These are phyloP conservation scores for Anguilla anguilla DNA, from an alignment of 2,797 vertebrate species.

Conservation along the genomic window DNA sequence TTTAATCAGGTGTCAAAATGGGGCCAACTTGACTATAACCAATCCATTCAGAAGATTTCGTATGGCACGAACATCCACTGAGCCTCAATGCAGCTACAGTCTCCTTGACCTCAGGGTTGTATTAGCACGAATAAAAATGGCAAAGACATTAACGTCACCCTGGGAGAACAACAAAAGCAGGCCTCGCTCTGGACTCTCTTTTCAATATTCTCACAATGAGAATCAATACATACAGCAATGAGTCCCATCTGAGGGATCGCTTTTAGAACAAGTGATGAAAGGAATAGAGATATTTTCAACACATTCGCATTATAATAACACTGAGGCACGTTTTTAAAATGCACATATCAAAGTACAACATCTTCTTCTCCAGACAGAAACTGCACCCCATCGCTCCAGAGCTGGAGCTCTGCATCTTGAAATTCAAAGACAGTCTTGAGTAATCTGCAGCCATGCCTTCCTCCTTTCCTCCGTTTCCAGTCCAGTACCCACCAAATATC, in stretches of 20 bases:
- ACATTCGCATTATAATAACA: neutral
- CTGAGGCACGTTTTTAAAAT: neutral
- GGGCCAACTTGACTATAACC: neutral
- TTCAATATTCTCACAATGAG: too few relatives aligned
- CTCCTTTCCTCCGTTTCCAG: neutral
- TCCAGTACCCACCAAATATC: neutral
- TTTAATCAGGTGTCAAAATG: neutral
- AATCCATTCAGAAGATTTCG: neutral
- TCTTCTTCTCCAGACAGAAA: neutral
- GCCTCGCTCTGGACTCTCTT: neutral
- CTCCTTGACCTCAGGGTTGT: neutral
- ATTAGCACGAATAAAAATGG: neutral
- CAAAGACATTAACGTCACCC: neutral
- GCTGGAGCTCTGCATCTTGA: neutral
- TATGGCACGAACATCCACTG: neutral
- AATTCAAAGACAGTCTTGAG: slow-evolving; percentile 6
- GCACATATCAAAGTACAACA: neutral
- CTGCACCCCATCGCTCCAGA: neutral
- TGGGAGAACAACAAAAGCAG: neutral
- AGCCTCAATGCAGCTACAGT: neutral
- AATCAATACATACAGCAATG: neutral
- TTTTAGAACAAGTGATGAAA: neutral
- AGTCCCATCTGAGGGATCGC: neutral
- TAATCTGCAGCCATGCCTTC: slow-evolving; percentile 7
- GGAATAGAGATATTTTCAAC: neutral